A percentile compares a stretch with the other conserved stretches of the same genome.
Evolutionary conservation across 2,113 vertebrate species (phyloP).

Genomic region (Mormoops blainvillei): DNA sequence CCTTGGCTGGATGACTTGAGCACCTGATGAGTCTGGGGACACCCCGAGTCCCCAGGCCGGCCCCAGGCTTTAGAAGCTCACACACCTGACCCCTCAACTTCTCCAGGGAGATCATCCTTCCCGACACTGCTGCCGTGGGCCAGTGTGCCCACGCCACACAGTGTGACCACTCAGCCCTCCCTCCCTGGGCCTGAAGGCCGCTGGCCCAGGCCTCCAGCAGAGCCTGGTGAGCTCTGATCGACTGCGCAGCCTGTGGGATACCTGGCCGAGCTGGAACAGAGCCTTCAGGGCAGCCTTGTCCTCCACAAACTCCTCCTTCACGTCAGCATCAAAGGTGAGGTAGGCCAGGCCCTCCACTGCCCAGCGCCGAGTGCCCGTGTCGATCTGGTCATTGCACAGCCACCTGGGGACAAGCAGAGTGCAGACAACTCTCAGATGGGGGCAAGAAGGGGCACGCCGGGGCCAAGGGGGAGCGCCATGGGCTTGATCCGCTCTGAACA

Average conservation of each 20-base stretch:
- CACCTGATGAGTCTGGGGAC: neutral
- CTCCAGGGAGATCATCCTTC: neutral
- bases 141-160: accelerated
- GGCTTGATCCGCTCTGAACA: neutral
- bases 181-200: no score
- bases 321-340: constrained; percentile 96
- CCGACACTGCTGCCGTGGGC: neutral
- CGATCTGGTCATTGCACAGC: constrained; percentile 92
- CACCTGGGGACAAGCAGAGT: constrained; percentile 79
- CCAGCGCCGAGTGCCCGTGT: constrained; percentile 90
- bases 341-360: constrained; percentile 97
- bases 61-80: neutral
- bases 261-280: constrained; percentile 94
- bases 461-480: neutral
- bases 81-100: neutral
- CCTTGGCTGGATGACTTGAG: accelerated
- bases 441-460: neutral
- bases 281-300: constrained; percentile 90
- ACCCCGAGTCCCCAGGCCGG: neutral
- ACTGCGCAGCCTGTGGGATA: constrained; percentile 34
- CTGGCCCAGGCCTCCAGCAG: neutral
- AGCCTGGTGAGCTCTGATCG: neutral
- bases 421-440: accelerated
- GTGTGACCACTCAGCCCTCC: neutral
- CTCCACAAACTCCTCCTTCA: constrained; percentile 95